Conservation (phyloP, 2,113 vertebrate species). For the Patagioenas fasciata region DNA sequence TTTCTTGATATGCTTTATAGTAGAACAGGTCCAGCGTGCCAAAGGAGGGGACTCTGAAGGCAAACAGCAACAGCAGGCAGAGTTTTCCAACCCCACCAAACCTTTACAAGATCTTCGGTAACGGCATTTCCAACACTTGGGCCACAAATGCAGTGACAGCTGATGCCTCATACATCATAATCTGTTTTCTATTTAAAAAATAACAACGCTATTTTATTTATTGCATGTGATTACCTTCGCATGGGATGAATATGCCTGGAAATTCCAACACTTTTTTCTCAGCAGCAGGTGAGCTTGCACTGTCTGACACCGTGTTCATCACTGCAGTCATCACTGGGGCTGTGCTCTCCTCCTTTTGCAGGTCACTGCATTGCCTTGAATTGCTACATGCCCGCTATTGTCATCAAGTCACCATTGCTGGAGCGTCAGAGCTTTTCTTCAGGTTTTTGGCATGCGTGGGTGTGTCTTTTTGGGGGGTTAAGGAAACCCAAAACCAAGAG, state of each 20-base stretch:
- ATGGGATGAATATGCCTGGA: neutral
- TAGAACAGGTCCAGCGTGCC: neutral
- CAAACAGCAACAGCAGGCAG: neutral
- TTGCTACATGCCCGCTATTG: rapidly evolving
- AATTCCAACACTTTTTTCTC: neutral
- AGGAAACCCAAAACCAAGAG: neutral
- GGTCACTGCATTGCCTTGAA: neutral
- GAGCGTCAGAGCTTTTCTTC: neutral
- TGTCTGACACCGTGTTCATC: neutral
- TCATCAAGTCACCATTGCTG: neutral
- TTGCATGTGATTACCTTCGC: neutral
- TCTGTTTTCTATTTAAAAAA: slow-evolving; percentile 10
- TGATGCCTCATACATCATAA: neutral
- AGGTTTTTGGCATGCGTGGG: neutral
- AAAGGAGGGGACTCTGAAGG: neutral
- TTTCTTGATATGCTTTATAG: neutral
- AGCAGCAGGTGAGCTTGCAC: rapidly evolving
- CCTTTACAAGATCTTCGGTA: neutral
- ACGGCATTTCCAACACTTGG: slow-evolving; percentile 18
- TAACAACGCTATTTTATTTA: neutral
- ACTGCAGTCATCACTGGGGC: neutral
- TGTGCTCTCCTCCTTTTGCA: neutral
- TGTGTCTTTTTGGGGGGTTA: neutral
- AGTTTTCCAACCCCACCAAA: neutral
- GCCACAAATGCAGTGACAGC: neutral